Conservation (phyloP, 2,888 invertebrate genomes). For the Entomobrya proxima region DNA sequence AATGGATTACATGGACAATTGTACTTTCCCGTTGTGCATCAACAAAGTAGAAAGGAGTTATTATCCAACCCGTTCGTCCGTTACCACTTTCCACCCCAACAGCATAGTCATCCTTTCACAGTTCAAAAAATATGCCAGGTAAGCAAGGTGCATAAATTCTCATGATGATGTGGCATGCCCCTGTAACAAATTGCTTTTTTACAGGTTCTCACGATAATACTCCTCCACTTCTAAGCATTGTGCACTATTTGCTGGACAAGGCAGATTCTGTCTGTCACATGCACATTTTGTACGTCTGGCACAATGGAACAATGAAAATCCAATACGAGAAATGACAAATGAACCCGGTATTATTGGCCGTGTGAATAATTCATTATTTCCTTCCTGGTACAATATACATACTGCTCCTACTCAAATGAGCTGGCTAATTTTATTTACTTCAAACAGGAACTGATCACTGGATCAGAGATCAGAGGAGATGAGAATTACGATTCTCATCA, state of each 20-base stretch:
- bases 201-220: slow-evolving; percentile 24
- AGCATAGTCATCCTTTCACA: neutral
- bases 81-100: slow-evolving; percentile 34
- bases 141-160: slow-evolving; percentile 62
- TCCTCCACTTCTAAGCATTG: slow-evolving; percentile 37
- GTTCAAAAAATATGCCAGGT: slow-evolving; percentile 9
- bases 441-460: too few relatives aligned
- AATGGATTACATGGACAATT: slow-evolving; percentile 14
- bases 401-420: neutral
- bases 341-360: slow-evolving; percentile 4
- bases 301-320: slow-evolving; percentile 6
- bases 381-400: neutral
- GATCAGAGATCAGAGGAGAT: neutral
- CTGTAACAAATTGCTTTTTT: slow-evolving; percentile 26
- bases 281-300: too few relatives aligned
- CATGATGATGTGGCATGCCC: slow-evolving; percentile 34
- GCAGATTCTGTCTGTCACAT: too few relatives aligned
- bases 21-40: slow-evolving; percentile 14
- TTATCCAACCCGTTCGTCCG: slow-evolving; percentile 31
- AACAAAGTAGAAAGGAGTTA: slow-evolving; percentile 1
- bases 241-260: too few relatives aligned
- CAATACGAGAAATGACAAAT: slow-evolving; percentile 25
- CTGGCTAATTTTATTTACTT: neutral
- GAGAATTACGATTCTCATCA: neutral
- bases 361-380: slow-evolving; percentile 30